Evolutionary conservation across 1,140 invertebrate species (phyloP).

Genomic region (Bombus pyrosoma): DNA sequence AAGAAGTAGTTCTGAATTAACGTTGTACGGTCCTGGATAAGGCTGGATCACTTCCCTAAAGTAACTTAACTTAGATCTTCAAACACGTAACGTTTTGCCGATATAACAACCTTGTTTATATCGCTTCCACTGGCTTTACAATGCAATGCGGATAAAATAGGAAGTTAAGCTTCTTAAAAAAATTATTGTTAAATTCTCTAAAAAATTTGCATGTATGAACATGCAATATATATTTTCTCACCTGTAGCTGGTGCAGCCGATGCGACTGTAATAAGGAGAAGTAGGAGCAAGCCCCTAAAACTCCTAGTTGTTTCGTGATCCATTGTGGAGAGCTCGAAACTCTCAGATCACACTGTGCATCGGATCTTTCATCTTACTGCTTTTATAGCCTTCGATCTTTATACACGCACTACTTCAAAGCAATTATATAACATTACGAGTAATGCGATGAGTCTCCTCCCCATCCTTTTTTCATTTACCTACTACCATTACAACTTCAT

Average conservation of each 20-base stretch:
- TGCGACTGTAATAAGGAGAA: conserved; percentile 45
- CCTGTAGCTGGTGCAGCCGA: conserved; percentile 58
- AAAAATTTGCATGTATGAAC: not conserved
- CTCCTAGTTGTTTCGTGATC: conserved; percentile 48
- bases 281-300: conserved; percentile 59
- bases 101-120: no score
- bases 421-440: conserved; percentile 61
- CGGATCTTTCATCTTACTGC: conserved; percentile 71
- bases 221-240: conserved; percentile 12
- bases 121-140: no score
- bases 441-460: conserved; percentile 68
- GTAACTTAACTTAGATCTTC: no score
- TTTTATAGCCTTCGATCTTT: conserved; percentile 78
- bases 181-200: not conserved
- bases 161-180: no score
- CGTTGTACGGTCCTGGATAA: no score
- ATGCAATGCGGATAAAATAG: no score
- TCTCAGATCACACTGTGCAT: conserved; percentile 60
- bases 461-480: conserved; percentile 22
- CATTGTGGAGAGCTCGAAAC: conserved; percentile 39
- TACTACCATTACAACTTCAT: not conserved
- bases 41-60: no score
- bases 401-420: conserved; percentile 67
- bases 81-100: no score
- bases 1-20: no score